Evolutionary conservation across 2,113 vertebrate genomes (phyloP).

Genomic region (Oceanodroma tethys): DNA sequence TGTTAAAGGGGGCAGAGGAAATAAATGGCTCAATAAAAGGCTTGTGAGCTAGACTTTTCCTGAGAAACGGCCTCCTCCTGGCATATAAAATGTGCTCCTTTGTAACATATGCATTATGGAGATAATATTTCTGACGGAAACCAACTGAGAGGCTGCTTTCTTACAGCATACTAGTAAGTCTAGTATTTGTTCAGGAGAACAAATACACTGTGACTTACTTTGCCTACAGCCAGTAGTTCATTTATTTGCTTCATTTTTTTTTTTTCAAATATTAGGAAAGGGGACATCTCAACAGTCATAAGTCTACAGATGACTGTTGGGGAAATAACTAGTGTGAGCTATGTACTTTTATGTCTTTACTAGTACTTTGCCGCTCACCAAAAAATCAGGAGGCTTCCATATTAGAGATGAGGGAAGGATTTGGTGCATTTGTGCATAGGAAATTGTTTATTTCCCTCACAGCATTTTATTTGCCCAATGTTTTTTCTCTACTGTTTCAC

Average conservation of each 20-base stretch:
- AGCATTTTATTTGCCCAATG: not conserved
- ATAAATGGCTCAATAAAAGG: not conserved
- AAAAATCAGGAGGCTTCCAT: not conserved
- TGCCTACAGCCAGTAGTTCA: not conserved
- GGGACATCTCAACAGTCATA: not conserved
- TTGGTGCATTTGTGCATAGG: not conserved
- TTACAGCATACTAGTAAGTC: not conserved
- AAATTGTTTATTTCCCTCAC: not conserved
- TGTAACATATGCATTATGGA: not conserved
- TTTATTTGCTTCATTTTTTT: not conserved
- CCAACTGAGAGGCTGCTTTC: not conserved
- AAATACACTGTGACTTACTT: not conserved
- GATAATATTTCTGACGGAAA: not conserved
- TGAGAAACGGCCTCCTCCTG: not conserved
- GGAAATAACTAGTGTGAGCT: not conserved
- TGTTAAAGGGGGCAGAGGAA: not conserved
- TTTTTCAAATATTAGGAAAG: not conserved
- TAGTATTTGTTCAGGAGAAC: not conserved
- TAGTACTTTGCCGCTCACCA: not conserved
- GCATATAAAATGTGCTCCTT: not conserved
- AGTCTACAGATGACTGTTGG: not conserved
- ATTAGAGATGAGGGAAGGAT: not conserved
- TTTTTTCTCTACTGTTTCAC: not conserved
- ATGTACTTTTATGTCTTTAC: not conserved
- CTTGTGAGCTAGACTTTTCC: not conserved